Conservation (phyloP, 2,113 vertebrate species). For the Cheirogaleus medius region DNA sequence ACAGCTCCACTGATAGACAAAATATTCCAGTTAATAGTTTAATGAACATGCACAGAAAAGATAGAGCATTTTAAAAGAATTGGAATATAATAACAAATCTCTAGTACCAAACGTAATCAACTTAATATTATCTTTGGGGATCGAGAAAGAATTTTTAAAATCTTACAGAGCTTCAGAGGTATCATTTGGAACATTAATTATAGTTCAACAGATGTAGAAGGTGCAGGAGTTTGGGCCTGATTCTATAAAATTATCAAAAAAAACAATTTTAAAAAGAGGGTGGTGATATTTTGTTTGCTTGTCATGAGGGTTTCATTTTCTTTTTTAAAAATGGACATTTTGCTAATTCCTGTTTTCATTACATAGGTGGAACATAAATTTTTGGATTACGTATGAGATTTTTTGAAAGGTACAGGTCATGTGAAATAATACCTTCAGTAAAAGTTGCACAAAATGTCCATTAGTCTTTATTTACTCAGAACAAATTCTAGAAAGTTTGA, state of each 20-base stretch:
- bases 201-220: neutral
- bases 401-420: neutral
- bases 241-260: neutral
- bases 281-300: neutral
- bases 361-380: neutral
- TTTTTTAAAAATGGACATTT: neutral
- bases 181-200: neutral
- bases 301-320: neutral
- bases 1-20: neutral
- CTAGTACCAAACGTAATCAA: neutral
- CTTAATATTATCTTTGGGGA: neutral
- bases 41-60: neutral
- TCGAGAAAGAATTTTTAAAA: neutral
- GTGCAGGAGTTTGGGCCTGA: neutral
- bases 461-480: neutral
- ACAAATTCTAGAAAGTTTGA: neutral
- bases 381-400: neutral
- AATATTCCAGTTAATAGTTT: neutral
- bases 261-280: neutral
- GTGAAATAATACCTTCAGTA: neutral
- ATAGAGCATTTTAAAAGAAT: neutral
- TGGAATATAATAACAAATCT: too few species aligned
- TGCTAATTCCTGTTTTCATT: neutral
- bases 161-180: neutral
- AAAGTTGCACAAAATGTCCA: neutral